These are phyloP conservation scores for Daphoenositta chrysoptera DNA, from an alignment of 2,113 vertebrate species.

Conservation along the genomic window DNA sequence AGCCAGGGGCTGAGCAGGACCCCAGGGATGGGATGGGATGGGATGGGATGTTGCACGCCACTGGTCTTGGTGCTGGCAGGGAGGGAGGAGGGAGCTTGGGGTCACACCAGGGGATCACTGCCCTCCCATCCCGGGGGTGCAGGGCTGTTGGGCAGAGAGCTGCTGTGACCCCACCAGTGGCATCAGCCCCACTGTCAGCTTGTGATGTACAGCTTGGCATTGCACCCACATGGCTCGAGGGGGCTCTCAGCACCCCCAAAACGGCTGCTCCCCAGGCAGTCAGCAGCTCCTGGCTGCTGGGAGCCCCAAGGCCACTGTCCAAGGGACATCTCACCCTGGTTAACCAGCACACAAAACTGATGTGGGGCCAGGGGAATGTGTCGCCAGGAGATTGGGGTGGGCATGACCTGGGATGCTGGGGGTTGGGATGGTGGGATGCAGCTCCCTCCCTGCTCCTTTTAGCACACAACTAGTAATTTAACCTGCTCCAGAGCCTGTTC, in stretches of 20 bases:
- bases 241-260: neutral
- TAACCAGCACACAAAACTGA: neutral
- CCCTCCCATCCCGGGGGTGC: neutral
- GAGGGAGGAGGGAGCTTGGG: neutral
- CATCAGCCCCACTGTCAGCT: neutral
- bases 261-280: neutral
- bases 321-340: neutral
- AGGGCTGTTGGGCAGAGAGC: neutral
- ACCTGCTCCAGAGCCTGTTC: constrained; percentile 20
- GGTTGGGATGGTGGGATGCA: neutral
- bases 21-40: neutral
- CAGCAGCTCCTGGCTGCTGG: neutral
- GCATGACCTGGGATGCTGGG: neutral
- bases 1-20: neutral
- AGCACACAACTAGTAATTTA: neutral
- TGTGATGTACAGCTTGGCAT: neutral
- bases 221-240: accelerated
- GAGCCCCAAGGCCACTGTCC: neutral
- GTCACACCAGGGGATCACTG: neutral
- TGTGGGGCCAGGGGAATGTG: neutral
- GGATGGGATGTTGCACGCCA: neutral
- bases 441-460: neutral
- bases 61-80: neutral
- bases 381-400: neutral
- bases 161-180: neutral